Evolutionary conservation across 2,888 invertebrate genomes (phyloP), one percentile per base, ranked within the genome.

Genomic region (Congeria kusceri): DNA sequence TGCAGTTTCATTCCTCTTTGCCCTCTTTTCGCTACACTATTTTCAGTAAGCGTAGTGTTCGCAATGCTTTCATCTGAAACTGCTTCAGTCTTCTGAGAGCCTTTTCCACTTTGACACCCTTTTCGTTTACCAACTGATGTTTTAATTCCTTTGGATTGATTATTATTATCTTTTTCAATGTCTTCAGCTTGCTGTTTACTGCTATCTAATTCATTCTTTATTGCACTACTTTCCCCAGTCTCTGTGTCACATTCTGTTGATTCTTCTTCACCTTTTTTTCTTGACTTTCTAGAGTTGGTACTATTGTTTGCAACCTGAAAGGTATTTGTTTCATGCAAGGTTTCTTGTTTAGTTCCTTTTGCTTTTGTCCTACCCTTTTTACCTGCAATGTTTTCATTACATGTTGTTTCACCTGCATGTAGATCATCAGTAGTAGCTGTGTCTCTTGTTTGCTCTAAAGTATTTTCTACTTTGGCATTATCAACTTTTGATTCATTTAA

Each of bases 331-430:
- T 32, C 23, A 49, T 20, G 13, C 7, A 20, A 65, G 47, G 20
- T 25, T 27, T 63, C 25, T 63, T 44, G n/a, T 11, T 39, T 28
- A 58, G 9, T 23, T 28, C 27, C n/a, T 28, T 3, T 11, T 20
- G 44, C 39, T 32, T 9, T 28, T 28, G 23, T 56, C 20, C 29
- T 46, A 58, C 64, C 58, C 47, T 20, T 64, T n/a, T 32, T 64
- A 29, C 58, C 9, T 15, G 39, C 9, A 39, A 39, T 39, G 15
- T 11, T 9, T 13, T 39, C 39, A 15, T 39, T 39, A 39, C 15
- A 15, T 28, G 25, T 46, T 70, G 18, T 27, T 27, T 25, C 63
- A 44, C n/a, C 28, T 61, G 61, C 32, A 20, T 27, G 23, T 39
- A 28, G 9, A 25, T 58, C 58, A n/a, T 39, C 28, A 11, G 25